Evolutionary conservation across 2,888 invertebrate species (phyloP), one percentile per base, ranked within the genome.

Genomic region (Chloroclysta siterata): DNA sequence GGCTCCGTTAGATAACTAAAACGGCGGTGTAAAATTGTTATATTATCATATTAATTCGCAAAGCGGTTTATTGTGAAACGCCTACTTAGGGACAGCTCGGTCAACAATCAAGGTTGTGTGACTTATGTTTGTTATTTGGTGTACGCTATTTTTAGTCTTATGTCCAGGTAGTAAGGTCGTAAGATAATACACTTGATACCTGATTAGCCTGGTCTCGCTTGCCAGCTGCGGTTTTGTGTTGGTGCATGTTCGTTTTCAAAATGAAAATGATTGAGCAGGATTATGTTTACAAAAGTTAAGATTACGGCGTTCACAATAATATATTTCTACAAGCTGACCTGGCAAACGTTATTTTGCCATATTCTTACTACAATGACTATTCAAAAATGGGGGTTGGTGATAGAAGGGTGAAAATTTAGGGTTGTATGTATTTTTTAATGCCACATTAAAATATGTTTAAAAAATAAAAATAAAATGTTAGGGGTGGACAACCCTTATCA

Each of bases 81-180:
- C 15, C 50, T 64, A 66, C 60, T 58, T 64, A 53, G 63, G 53
- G 62, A 66, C 69, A 66, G 66, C 64, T 14, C 54, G 53, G 53
- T 55, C 77, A 74, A 71, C 62, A 50, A 70, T 55, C 81, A 81
- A 81, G 81, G 81, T 70, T 77, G 69, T 47, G 22, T 60, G 65
- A 47, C 66, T 46, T 59, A 53, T 63, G 67, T 68, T 70, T 73
- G 69, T 42, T 11, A 17, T 29, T 15, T 29, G 17, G n/a, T 14
- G 11, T 15, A 46, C n/a, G 48, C 53, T 0, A 48, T 47, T 47
- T 53, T 48, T 0, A 8, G 15, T 29, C 41, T 39, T 60, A 53
- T 53, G 0, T 47, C 14, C 15, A 48, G 10, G 15, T 2, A 5
- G 6, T 41, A 53, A 53, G 47, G 41, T 11, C 44, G 51, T 28